A percentile compares a stretch with the other conserved stretches of the same genome.
Evolutionary conservation across 2,113 vertebrate genomes (phyloP).

Genomic region (Sapajus apella): DNA sequence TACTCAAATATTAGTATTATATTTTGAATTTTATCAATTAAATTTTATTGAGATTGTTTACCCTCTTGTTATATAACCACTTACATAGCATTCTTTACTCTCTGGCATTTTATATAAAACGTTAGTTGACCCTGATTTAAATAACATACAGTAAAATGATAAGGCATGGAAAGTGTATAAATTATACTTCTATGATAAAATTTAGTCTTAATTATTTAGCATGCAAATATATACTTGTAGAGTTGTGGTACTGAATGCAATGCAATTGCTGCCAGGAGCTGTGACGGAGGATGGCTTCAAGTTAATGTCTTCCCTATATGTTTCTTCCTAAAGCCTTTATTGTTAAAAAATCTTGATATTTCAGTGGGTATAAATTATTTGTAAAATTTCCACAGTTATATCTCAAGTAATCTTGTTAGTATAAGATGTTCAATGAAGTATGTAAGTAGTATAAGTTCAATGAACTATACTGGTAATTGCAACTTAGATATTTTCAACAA

Average conservation of each 20-base stretch:
- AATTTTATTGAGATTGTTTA: background rate
- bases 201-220: background rate
- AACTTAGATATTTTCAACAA: background rate
- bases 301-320: background rate
- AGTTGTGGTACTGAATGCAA: background rate
- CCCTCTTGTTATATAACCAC: background rate
- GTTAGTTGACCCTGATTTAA: background rate
- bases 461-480: background rate
- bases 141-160: background rate
- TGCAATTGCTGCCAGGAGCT: background rate
- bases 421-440: background rate
- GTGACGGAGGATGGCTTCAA: background rate
- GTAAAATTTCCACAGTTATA: slow-evolving; percentile 26
- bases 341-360: slow-evolving; percentile 18
- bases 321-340: background rate
- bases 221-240: background rate
- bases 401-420: background rate
- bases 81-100: background rate
- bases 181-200: background rate
- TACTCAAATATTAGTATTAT: background rate
- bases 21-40: slow-evolving; percentile 22
- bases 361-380: background rate
- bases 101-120: background rate
- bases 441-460: background rate
- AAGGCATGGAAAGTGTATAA: background rate